Percentiles rank a stretch among this genome's conserved stretches.
Evolutionary conservation across 2,888 invertebrate genomes (phyloP).

Genomic region (Chelonus formosanus): DNA sequence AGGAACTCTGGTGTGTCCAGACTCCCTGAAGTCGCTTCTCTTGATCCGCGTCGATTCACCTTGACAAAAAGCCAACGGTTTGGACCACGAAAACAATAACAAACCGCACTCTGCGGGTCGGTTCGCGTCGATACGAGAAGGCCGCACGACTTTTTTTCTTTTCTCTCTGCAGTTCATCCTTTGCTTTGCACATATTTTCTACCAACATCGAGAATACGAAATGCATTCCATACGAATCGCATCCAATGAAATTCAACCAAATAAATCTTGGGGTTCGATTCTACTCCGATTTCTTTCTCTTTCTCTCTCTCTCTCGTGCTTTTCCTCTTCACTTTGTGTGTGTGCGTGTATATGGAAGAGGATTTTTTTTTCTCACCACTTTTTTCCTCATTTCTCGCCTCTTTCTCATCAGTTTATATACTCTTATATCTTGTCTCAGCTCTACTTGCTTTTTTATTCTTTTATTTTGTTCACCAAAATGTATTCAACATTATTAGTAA

Average conservation of each 20-base stretch:
- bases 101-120: slow-evolving; percentile 11
- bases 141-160: slow-evolving; percentile 24
- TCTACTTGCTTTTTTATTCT: slow-evolving; percentile 11
- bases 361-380: too few relatives aligned
- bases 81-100: slow-evolving; percentile 37
- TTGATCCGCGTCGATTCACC: slow-evolving; percentile 30
- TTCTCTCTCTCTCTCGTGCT: slow-evolving; percentile 23
- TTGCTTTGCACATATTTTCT: slow-evolving; percentile 50
- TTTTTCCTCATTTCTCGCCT: too few relatives aligned
- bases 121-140: slow-evolving; percentile 25
- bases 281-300: slow-evolving; percentile 37
- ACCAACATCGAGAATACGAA: slow-evolving; percentile 61
- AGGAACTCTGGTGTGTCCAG: neutral
- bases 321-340: slow-evolving; percentile 28
- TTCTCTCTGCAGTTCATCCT: slow-evolving; percentile 25
- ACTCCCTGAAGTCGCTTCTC: slow-evolving; percentile 29
- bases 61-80: slow-evolving; percentile 35
- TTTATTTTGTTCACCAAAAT: too few relatives aligned
- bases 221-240: slow-evolving; percentile 55
- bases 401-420: too few relatives aligned
- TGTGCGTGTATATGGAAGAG: slow-evolving; percentile 39
- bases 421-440: slow-evolving; percentile 36
- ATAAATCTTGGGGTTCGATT: slow-evolving; percentile 57
- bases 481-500: too few relatives aligned
- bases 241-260: slow-evolving; percentile 56